phyloP scores from a whole-genome alignment of 2,888 invertebrate genomes.

The Aethes cnicana region DNA sequence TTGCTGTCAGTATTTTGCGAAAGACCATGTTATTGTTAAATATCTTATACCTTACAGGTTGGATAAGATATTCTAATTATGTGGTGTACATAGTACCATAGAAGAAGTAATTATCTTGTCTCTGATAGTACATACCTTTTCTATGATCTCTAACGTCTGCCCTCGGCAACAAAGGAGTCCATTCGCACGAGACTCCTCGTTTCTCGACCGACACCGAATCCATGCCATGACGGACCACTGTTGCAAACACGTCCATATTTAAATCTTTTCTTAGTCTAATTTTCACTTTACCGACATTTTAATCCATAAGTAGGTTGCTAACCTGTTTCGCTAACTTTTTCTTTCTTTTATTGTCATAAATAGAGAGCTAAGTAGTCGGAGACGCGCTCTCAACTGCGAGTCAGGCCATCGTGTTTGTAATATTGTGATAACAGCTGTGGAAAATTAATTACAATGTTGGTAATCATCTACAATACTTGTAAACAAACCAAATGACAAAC shows the following conservation, averaged over 20 bases:
- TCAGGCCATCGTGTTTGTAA: too few relatives aligned
- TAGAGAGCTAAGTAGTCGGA: too few relatives aligned
- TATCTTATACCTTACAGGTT: too few relatives aligned
- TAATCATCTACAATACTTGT: slow-evolving; percentile 33
- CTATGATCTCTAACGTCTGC: slow-evolving; percentile 36
- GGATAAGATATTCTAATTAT: too few relatives aligned
- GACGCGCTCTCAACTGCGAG: too few relatives aligned
- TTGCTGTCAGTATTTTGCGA: too few relatives aligned
- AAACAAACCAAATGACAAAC: too few relatives aligned
- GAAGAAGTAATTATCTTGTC: slow-evolving; percentile 49
- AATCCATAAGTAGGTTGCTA: too few relatives aligned
- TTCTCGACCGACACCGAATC: slow-evolving; percentile 46
- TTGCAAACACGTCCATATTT: slow-evolving; percentile 46
- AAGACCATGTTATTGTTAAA: too few relatives aligned
- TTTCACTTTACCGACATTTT: slow-evolving; percentile 16
- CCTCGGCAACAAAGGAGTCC: slow-evolving; percentile 57
- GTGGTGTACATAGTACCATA: too few relatives aligned
- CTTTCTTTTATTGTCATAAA: too few relatives aligned
- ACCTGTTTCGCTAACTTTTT: too few relatives aligned
- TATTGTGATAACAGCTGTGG: slow-evolving; percentile 34
- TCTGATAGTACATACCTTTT: slow-evolving; percentile 35
- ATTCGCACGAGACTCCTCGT: slow-evolving; percentile 50
- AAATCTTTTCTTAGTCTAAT: slow-evolving; percentile 19
- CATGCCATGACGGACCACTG: slow-evolving; percentile 44
- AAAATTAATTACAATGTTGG: slow-evolving; percentile 34